These are phyloP conservation scores for Emmelina monodactyla DNA, from an alignment of 2,888 invertebrate genomes.

Conservation along the genomic window DNA sequence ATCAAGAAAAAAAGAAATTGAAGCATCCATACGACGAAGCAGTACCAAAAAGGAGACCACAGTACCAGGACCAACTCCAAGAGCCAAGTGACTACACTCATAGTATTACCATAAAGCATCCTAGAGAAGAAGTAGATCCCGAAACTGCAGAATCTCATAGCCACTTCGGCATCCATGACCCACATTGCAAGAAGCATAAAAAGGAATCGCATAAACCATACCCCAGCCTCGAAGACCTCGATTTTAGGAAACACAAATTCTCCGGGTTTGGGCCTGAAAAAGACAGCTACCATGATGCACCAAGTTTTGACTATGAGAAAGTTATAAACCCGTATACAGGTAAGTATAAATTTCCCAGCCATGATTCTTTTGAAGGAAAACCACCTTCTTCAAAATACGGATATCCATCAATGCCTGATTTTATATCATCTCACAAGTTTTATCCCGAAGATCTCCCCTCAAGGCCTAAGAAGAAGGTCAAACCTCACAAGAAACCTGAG, in stretches of 20 bases:
- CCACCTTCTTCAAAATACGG: slow-evolving; percentile 31
- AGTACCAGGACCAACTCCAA: slow-evolving; percentile 34
- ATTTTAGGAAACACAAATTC: slow-evolving; percentile 25
- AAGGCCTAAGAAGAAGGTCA: slow-evolving; percentile 41
- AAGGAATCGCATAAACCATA: slow-evolving; percentile 32
- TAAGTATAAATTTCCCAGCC: slow-evolving; percentile 20
- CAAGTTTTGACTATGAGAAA: slow-evolving; percentile 39
- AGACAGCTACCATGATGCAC: slow-evolving; percentile 25
- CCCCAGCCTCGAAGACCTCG: slow-evolving; percentile 30
- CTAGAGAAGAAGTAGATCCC: slow-evolving; percentile 30
- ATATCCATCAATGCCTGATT: slow-evolving; percentile 33
- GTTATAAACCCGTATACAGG: slow-evolving; percentile 28
- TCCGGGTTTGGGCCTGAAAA: too few relatives aligned
- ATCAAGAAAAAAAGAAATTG: slow-evolving; percentile 27
- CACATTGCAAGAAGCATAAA: slow-evolving; percentile 49
- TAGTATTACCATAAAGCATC: slow-evolving; percentile 46
- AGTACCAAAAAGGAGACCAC: slow-evolving; percentile 30
- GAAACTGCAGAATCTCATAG: slow-evolving; percentile 32
- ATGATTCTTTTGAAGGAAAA: slow-evolving; percentile 22
- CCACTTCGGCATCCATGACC: slow-evolving; percentile 43
- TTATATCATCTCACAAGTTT: slow-evolving; percentile 28
- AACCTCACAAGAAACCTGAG: slow-evolving; percentile 37
- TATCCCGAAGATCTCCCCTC: slow-evolving; percentile 35
- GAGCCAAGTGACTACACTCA: slow-evolving; percentile 50
- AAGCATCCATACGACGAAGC: slow-evolving; percentile 38